Conservation (phyloP, 1,140 invertebrate species). For the Pseudomyrmex concolor region DNA sequence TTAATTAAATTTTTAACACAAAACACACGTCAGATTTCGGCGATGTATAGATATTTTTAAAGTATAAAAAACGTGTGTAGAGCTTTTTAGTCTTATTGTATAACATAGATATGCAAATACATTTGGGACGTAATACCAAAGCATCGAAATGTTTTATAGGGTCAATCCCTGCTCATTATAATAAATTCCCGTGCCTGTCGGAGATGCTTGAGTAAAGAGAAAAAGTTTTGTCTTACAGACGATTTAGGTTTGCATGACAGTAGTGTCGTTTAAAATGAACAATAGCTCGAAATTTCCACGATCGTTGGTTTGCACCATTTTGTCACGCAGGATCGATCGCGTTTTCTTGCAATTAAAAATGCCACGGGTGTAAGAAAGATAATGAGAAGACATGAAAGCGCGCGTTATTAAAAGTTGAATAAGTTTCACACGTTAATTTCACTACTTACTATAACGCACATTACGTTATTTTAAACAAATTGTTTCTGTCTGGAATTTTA, state of each 20-base stretch:
- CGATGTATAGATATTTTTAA: not conserved
- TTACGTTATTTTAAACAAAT: not conserved
- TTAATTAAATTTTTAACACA: not conserved
- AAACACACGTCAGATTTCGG: constrained; percentile 3
- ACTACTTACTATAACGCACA: too few species aligned
- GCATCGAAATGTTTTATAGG: not conserved
- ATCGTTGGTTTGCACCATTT: constrained; percentile 14
- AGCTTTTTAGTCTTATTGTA: not conserved
- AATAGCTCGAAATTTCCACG: constrained; percentile 38
- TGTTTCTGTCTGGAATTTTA: not conserved
- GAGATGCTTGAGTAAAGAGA: not conserved
- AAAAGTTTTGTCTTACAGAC: not conserved
- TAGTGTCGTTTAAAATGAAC: constrained; percentile 37
- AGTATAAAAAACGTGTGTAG: too few species aligned
- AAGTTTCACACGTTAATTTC: too few species aligned
- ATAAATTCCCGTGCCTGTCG: constrained; percentile 21
- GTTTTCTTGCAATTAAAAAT: constrained; percentile 30
- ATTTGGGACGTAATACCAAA: not conserved
- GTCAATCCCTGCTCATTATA: not conserved
- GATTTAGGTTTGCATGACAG: constrained; percentile 48
- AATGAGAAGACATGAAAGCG: not conserved
- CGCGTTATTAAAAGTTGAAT: not conserved
- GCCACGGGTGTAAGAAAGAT: constrained; percentile 6
- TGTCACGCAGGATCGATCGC: constrained; percentile 51
- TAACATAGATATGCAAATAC: not conserved